Evolutionary conservation across 2,113 vertebrate genomes (phyloP), one percentile per base, ranked within the genome.

Genomic region (Silurus asotus): DNA sequence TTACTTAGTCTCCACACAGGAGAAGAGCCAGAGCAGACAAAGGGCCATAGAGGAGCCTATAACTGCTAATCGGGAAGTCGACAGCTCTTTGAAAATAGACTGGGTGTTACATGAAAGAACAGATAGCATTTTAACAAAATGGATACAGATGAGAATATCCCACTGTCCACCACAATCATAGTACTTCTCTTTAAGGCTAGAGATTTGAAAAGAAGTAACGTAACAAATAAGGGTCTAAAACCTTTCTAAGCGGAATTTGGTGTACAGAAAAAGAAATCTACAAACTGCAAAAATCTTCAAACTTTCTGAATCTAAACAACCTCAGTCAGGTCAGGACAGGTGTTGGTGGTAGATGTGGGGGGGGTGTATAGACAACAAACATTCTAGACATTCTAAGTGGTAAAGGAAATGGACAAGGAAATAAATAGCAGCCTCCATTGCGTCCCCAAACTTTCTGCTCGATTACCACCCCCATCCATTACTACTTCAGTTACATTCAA

Each of bases 271-370:
- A 58, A 62, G 48, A 45, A 20, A 62, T 14, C 19, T n/a, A 7
- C 6, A 25, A 48, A 67, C 6, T 53, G 23, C 45, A 48, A 14
- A 6, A 11, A 62, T 74, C 67, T 72, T 48, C 23, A 85, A 37
- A 45, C 55, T 37, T 86, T 72, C 17, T n/a, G 20, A 49, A 69
- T 19, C 11, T 77, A 70, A 81, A 89, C 81, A 56, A 87, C 62
- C 76, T 86, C 45, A n/a, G 64, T 86, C 88, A 77, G 85, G 84
- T 88, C 77, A 15, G 87, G 87, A 86, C 89, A 65, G 62, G 89
- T 59, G 20, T 48, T 10, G 20, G 20, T 59, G 61, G 20, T 81
- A 37, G 28, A 37, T 37, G 28, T 74, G 58, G 67, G 72, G 72
- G 49, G 75, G 48, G 20, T 9, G 78, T 81, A 23, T 65, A 61